Base-by-base conservation (phyloP, 2,797 vertebrate species). In the Percopsis omiscomaycus region DNA sequence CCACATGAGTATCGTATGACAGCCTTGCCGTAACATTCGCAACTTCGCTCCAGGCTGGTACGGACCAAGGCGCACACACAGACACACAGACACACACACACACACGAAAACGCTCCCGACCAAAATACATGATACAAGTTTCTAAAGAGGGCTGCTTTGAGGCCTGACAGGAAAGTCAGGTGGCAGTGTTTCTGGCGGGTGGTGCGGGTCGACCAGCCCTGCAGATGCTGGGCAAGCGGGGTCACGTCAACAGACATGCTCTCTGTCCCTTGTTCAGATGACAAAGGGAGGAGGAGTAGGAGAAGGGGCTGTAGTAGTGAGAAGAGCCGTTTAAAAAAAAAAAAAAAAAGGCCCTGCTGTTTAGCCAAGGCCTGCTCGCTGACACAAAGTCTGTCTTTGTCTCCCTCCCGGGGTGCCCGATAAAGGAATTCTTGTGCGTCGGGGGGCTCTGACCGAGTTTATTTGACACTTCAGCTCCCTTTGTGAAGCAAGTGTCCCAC, bases 391-490 rank as follows among this genome's bases (percentile, higher is more conserved):
- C 86, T 29, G 84, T 88, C 88, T 91, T 91, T 91, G 90, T 92
- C 93, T 92, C 90, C 91, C 92, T 68, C 83, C 86, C 86, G 89
- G 94, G 94, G 91, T 88, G 87, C 81, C 90, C 91, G 93, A 96
- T 92, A 96, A 96, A 96, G 91, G 93, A 92, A 92, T 92, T 94
- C 94, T 95, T 96, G 94, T 96, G 84, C 91, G 86, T 92, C 86
- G 78, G 83, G 80, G 83, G 68, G 90, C 92, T 90, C 91, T 91
- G 90, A 92, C 92, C 76, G 91, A 94, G 94, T 96, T 96, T 94
- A 95, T 95, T 94, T 95, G 95, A 96, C 94, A 95, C 94, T 95
- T 93, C 90, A 89, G 92, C 89, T 66, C 90, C 93, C 93, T 96
- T 95, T 96, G 95, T 96, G 91, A 87, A 92, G 92, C 79, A 92